Conservation (phyloP, 2,888 invertebrate species). For the Cantharis flavilabris region DNA sequence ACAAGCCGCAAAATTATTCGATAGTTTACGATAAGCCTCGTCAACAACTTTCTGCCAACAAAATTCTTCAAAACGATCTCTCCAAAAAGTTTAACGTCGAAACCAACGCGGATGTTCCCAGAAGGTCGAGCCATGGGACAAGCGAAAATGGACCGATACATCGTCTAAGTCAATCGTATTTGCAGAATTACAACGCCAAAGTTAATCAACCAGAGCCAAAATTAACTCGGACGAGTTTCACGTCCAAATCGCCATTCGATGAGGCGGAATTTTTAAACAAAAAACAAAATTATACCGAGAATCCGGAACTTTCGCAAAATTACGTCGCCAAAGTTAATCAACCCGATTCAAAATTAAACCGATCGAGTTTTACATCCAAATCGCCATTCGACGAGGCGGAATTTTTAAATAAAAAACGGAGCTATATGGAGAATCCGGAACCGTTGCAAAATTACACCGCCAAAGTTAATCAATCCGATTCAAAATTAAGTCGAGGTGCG, state of each 20-base stretch:
- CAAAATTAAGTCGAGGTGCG: not conserved
- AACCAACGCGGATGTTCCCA: not conserved
- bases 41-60: not conserved
- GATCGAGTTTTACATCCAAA: not conserved
- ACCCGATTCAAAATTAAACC: not conserved
- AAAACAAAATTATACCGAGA: not conserved
- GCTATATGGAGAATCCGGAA: not conserved
- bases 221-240: not conserved
- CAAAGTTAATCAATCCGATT: not conserved
- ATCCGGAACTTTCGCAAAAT: not conserved
- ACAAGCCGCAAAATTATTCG: slow-evolving; percentile 4
- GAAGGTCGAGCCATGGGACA: not conserved
- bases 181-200: not conserved
- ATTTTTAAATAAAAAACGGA: not conserved
- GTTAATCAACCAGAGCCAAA: not conserved
- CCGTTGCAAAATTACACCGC: not conserved
- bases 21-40: slow-evolving; percentile 5
- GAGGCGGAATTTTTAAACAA: not conserved
- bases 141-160: not conserved
- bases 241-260: not conserved
- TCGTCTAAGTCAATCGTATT: not conserved
- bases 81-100: not conserved
- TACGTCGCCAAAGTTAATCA: not conserved
- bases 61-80: not conserved
- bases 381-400: not conserved